Evolutionary conservation across 2,888 invertebrate species (phyloP), one percentile per base, ranked within the genome.

Genomic region (Himalopsyche anomala): DNA sequence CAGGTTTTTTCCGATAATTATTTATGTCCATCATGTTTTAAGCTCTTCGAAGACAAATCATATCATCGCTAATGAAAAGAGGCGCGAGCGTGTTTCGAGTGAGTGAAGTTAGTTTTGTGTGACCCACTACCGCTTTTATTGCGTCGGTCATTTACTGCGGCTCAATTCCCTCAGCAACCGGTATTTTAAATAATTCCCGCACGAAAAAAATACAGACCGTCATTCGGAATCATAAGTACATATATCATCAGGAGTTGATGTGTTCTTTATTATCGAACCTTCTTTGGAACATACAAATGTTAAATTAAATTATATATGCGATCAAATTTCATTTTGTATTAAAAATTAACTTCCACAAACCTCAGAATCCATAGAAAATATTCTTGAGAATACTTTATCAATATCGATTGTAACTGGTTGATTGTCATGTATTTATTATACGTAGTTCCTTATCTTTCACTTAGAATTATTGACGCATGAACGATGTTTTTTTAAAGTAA

Each of bases 121-220:
- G 62, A 62, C 62, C 62, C 62, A 62, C 62, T 62, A 62, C 5
- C 19, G 62, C 62, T 62, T 51, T 28, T 28, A 8, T 62, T 62
- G 62, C 62, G 9, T 28, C 19, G 62, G 9, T n/a, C 11, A 45
- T 45, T 45, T 5, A 45, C 45, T 11, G 45, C 11, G 17, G 56
- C 15, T 55, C 17, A 56, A 19, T 62, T 62, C 19, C 62, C 19
- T 19, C 6, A 62, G 19, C 51, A 19, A 19, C 62, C 62, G 62
- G 62, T 62, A 62, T 62, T 62, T 62, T 19, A 62, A 62, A 62
- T 62, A 62, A 62, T 62, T 28, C 19, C 28, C 62, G 8, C 28
- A 62, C 28, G 28, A 62, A 62, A 62, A 19, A 4, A 62, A 5
- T 0, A n/a, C 62, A 62, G 1, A 9, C 8, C 19, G 62, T 62